phyloP scores from a whole-genome alignment of 2,113 vertebrate genomes.

The Megaleporinus macrocephalus region DNA sequence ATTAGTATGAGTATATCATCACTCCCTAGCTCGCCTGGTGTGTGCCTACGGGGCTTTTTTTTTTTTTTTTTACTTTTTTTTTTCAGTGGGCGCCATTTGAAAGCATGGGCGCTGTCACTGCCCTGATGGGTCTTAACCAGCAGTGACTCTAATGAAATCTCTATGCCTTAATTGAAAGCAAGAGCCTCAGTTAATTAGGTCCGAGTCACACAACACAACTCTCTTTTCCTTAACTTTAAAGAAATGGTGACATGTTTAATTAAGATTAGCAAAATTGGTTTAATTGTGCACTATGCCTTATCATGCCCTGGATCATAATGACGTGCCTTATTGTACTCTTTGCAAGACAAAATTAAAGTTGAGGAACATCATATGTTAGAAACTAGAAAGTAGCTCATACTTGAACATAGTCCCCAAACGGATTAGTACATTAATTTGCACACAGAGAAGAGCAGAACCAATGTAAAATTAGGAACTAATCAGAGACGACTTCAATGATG shows the following conservation, averaged over 20 bases:
- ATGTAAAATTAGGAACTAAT: not conserved
- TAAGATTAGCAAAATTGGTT: slow-evolving; percentile 57
- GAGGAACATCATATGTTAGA: not conserved
- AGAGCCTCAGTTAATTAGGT: slow-evolving; percentile 48
- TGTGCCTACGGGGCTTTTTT: not conserved
- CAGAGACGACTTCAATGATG: not conserved
- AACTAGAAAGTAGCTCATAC: not conserved
- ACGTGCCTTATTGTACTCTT: not conserved
- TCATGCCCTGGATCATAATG: slow-evolving; percentile 29
- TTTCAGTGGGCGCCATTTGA: slow-evolving; percentile 12
- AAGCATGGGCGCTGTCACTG: slow-evolving; percentile 20
- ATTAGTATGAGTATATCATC: not conserved
- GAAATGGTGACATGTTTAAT: slow-evolving; percentile 55
- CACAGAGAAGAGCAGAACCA: not conserved
- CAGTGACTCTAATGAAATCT: slow-evolving; percentile 38
- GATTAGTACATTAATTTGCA: slow-evolving; percentile 4
- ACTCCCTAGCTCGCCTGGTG: not conserved
- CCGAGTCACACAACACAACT: slow-evolving; percentile 1
- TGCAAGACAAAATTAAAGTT: not conserved
- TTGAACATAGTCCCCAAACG: not conserved
- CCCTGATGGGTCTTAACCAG: slow-evolving; percentile 39
- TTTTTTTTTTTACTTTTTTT: too few species aligned
- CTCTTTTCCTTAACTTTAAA: slow-evolving; percentile 43
- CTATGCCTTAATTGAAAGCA: slow-evolving; percentile 47
- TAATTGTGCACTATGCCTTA: slow-evolving; percentile 52